A percentile compares a stretch with the other conserved stretches of the same genome.
Conservation (phyloP, 2,888 invertebrate genomes). For the Nymphalis urticae region DNA sequence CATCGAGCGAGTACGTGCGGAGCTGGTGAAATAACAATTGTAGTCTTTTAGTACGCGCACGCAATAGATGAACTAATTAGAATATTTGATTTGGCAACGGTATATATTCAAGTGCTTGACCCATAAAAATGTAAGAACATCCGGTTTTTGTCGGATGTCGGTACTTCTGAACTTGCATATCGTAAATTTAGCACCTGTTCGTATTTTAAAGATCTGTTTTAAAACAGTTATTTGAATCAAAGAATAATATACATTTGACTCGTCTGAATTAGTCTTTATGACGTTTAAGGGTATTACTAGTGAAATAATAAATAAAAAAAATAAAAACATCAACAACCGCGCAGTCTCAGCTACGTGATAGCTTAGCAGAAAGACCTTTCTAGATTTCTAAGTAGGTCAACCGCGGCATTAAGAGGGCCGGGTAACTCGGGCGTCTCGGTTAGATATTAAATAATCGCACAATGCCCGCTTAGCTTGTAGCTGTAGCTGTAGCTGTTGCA, state of each 20-base stretch:
- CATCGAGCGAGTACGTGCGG: conserved; percentile 8
- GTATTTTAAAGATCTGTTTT: neutral
- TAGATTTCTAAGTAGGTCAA: conserved; percentile 24
- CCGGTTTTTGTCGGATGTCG: conserved; percentile 36
- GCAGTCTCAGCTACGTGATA: conserved; percentile 2
- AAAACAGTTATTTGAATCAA: neutral
- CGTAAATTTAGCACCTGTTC: conserved; percentile 8
- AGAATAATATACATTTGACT: neutral
- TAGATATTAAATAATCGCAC: conserved; percentile 57
- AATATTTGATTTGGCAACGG: conserved; percentile 38
- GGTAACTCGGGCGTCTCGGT: conserved; percentile 5
- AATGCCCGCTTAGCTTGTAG: conserved; percentile 46
- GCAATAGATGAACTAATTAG: conserved; percentile 36
- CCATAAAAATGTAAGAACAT: conserved; percentile 38
- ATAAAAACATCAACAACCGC: neutral
- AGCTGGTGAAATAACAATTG: conserved; percentile 27
- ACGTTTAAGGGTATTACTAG: neutral
- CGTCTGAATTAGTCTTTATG: neutral
- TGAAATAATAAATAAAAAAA: conserved; percentile 5
- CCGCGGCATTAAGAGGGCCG: conserved; percentile 16
- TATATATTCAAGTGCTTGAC: conserved; percentile 33
- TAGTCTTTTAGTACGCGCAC: conserved; percentile 18
- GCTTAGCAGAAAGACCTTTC: conserved; percentile 12
- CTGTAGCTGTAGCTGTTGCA: conserved; percentile 44
- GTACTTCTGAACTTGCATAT: conserved; percentile 17